A percentile compares a stretch with the other conserved stretches of the same genome.
phyloP scores from a whole-genome alignment of 2,113 vertebrate genomes.

The Neotoma lepida region DNA sequence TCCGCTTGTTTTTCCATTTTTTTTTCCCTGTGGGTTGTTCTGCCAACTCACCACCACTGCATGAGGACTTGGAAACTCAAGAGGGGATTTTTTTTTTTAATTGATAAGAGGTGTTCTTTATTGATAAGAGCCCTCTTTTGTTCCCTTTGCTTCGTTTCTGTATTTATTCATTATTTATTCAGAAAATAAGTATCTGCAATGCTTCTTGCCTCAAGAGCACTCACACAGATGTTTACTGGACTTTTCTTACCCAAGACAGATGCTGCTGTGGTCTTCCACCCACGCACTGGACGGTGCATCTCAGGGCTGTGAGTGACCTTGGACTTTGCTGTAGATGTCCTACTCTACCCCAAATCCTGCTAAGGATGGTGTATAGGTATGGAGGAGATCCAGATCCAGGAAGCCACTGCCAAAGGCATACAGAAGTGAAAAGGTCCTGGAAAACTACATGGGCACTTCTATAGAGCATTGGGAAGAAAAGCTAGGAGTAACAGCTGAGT shows the following conservation, averaged over 20 bases:
- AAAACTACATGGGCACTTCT: neutral
- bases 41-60: constrained; percentile 28
- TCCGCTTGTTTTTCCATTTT: constrained; percentile 32
- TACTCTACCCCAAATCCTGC: too few species aligned
- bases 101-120: constrained; percentile 59
- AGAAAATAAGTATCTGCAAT: constrained; percentile 46
- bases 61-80: constrained; percentile 61
- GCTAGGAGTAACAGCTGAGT: neutral
- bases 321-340: neutral
- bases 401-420: neutral
- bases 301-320: constrained; percentile 58
- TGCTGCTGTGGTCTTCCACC: constrained; percentile 18
- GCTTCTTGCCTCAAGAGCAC: constrained; percentile 58
- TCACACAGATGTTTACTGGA: constrained; percentile 49
- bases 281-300: neutral
- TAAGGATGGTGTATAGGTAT: neutral
- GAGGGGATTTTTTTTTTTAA: neutral
- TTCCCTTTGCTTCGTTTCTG: constrained; percentile 31
- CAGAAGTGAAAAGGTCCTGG: neutral
- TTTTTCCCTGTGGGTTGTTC: constrained; percentile 37
- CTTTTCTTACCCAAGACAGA: constrained; percentile 28
- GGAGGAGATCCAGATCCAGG: neutral
- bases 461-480: neutral
- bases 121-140: constrained; percentile 58
- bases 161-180: constrained; percentile 66